Base-by-base conservation (phyloP, 2,888 invertebrate species). In the Drosophila algonquin region DNA sequence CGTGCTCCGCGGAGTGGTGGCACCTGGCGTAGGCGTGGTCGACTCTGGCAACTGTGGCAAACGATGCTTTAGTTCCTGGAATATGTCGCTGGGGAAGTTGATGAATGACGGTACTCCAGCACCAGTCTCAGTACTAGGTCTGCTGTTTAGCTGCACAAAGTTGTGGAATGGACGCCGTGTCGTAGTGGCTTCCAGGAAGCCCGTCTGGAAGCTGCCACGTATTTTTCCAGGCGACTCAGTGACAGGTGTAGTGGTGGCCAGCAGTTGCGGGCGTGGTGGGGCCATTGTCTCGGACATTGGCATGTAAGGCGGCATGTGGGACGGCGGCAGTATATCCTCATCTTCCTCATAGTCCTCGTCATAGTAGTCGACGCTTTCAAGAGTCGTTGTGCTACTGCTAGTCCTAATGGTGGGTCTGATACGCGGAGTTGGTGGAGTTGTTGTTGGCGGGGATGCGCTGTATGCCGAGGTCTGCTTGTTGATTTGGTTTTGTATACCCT, bases 291-390 rank as follows among this genome's bases (percentile, higher is more conserved):
- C 94, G 3, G 94, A 93, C 90, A 94, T 94, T 3, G 94, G 94
- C 94, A 94, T 94, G 69, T 94, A 95, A 63, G 94, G 93, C 2
- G 94, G 94, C 90, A 94, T 92, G 52, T 87, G 94, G 0, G 94
- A 93, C 35, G 93, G 93, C 57, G 94, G 94, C 75, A 93, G 93
- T 64, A 93, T 93, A 75, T 94, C 93, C 85, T 93, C 93, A 73
- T 94, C 93, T 61, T 93, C 73, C 5, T 87, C 90, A 44, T 92
- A 91, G 6, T 91, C 91, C 51, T 91, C 90, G 14, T 92, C 91
- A 44, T 90, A 89, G 64, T 91, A 90, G 7, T 91, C 90, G n/a
- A 77, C 68, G 48, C 79, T 73, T 14, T 73, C 71, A 0, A 73
- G 56, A 1, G 82, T 73, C 10, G 77, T 71, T 4, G 68, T 65